These are phyloP conservation scores for Mythimna lalbum DNA, from an alignment of 2,888 invertebrate genomes.

Conservation along the genomic window DNA sequence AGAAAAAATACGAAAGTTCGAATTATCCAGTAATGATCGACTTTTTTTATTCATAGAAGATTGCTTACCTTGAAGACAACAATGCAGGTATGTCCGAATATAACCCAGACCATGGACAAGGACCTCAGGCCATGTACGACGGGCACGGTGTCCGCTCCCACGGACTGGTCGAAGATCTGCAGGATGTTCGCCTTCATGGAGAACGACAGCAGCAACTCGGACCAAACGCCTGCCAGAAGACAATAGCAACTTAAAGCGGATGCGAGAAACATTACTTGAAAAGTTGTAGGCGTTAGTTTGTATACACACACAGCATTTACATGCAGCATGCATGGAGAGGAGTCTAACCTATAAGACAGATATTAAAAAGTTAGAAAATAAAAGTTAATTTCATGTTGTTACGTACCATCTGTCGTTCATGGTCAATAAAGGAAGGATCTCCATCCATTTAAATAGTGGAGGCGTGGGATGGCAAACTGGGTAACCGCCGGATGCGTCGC, in stretches of 20 bases:
- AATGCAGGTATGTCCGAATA: constrained; percentile 94
- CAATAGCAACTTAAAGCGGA: not conserved
- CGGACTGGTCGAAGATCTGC: constrained; percentile 94
- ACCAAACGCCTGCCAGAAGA: constrained; percentile 89
- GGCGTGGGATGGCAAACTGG: no score
- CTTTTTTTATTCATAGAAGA: no score
- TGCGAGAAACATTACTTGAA: not conserved
- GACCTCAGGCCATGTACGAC: constrained; percentile 93
- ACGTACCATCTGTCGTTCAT: not conserved
- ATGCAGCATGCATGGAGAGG: no score
- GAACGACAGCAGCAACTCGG: constrained; percentile 94
- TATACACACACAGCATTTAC: not conserved
- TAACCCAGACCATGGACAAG: constrained; percentile 93
- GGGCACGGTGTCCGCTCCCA: constrained; percentile 95
- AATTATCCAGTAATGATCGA: no score
- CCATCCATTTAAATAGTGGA: not conserved
- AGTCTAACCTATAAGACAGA: no score
- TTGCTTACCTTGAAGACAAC: constrained; percentile 92
- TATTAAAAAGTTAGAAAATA: no score
- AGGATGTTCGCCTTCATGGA: constrained; percentile 94
- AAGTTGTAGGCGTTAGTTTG: constrained; percentile 6
- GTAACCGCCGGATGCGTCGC: no score
- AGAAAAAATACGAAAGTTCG: not conserved
- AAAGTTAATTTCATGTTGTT: not conserved
- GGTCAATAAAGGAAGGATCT: not conserved